Evolutionary conservation across 92 coral and sea anemone species (phyloP).

Genomic region (Epizoanthus ramosus): DNA sequence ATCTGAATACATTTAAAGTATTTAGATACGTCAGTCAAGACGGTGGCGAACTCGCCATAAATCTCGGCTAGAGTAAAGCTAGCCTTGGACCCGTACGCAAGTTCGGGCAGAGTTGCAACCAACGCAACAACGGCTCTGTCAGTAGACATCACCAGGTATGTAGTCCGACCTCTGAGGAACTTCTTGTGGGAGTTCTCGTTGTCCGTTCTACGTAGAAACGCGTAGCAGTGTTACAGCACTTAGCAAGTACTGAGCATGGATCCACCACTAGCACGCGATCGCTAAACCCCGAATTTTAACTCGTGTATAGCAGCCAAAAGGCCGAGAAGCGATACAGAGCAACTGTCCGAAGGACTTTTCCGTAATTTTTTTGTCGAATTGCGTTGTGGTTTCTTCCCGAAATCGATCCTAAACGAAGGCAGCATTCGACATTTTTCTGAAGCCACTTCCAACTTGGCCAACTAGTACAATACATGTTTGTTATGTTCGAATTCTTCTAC

Average conservation of each 20-base stretch:
- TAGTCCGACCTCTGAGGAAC: not conserved
- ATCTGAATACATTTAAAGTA: conserved; percentile 1
- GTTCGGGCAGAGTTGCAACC: not conserved
- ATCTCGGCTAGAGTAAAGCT: not conserved
- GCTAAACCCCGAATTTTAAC: too few species aligned
- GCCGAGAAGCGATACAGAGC: too few species aligned
- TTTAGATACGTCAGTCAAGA: not conserved
- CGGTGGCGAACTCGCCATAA: not conserved
- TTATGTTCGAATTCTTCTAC: too few species aligned
- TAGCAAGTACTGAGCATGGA: not conserved
- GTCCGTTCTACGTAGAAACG: not conserved
- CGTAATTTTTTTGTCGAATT: too few species aligned
- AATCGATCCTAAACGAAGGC: too few species aligned
- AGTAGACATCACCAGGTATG: not conserved
- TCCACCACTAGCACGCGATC: not conserved
- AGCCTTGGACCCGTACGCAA: not conserved
- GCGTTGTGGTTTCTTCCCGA: too few species aligned
- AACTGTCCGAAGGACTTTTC: too few species aligned
- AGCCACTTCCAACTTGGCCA: too few species aligned
- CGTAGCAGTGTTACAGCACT: not conserved
- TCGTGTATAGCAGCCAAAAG: too few species aligned
- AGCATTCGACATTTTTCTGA: too few species aligned
- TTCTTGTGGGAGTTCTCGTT: not conserved
- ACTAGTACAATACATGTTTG: too few species aligned
- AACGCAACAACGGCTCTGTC: not conserved